A percentile compares a stretch with the other conserved stretches of the same genome.
phyloP scores from a whole-genome alignment of 2,113 vertebrate genomes.

The Chitala chitala region DNA sequence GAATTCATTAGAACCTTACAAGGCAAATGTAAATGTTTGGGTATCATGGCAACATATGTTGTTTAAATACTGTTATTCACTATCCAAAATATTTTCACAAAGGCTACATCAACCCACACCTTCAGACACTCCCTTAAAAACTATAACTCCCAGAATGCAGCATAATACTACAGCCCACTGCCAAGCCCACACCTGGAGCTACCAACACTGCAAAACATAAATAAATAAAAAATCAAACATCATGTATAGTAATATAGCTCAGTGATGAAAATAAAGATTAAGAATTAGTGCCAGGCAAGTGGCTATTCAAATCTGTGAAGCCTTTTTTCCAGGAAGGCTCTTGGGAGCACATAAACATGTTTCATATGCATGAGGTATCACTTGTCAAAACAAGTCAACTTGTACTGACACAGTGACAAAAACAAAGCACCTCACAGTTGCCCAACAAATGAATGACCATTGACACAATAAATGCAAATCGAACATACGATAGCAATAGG shows the following conservation, averaged over 20 bases:
- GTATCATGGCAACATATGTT: too few relatives aligned
- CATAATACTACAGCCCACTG: neutral
- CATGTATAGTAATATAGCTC: neutral
- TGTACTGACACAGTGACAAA: constrained; percentile 19
- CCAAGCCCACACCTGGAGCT: constrained; percentile 5
- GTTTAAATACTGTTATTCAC: neutral
- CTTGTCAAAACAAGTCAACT: constrained; percentile 24
- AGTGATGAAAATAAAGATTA: constrained; percentile 21
- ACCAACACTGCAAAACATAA: neutral
- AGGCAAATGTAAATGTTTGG: too few relatives aligned
- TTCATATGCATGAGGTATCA: constrained; percentile 12
- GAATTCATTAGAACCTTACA: too few relatives aligned
- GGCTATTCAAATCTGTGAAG: constrained; percentile 27
- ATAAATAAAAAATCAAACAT: neutral
- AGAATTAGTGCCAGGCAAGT: constrained; percentile 27
- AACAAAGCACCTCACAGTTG: constrained; percentile 20
- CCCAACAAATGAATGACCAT: constrained; percentile 3
- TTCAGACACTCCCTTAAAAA: neutral
- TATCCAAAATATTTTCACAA: neutral
- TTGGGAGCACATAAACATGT: constrained; percentile 17
- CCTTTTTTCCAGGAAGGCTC: constrained; percentile 26
- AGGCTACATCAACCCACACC: neutral
- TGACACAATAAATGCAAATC: neutral
- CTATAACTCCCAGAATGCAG: constrained; percentile 6
- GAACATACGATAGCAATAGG: neutral